A percentile compares a stretch with the other conserved stretches of the same genome.
phyloP scores from a whole-genome alignment of 53 echinoderm and acorn worm genomes.

The Mesocentrotus franciscanus region DNA sequence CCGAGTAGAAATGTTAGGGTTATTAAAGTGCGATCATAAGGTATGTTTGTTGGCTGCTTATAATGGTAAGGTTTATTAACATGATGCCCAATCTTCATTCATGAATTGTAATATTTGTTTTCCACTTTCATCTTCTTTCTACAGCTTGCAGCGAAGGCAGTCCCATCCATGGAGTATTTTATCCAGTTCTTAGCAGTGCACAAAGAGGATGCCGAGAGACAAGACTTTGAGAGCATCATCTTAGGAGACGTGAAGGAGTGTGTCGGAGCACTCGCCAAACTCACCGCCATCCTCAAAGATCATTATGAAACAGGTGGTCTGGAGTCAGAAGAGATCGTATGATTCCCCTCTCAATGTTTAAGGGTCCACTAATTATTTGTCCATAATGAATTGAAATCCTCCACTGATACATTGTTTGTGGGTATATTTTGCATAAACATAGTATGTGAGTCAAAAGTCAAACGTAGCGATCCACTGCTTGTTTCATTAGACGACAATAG shows the following conservation, averaged over 20 bases:
- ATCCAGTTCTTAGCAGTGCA: slow-evolving; percentile 74
- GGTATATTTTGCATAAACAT: too few relatives aligned
- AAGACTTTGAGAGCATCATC: slow-evolving; percentile 73
- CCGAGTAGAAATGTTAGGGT: too few relatives aligned
- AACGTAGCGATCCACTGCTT: too few relatives aligned
- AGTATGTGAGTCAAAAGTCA: too few relatives aligned
- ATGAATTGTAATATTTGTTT: background rate
- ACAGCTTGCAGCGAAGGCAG: slow-evolving; percentile 93
- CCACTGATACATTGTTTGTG: too few relatives aligned
- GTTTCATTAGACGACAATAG: too few relatives aligned
- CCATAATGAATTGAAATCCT: too few relatives aligned
- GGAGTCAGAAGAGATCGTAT: slow-evolving; percentile 77
- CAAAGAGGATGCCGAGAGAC: slow-evolving; percentile 76
- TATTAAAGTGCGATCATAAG: too few relatives aligned
- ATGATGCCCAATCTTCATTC: background rate
- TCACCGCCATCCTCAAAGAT: slow-evolving; percentile 76
- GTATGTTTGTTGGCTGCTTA: background rate
- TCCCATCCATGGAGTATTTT: slow-evolving; percentile 86
- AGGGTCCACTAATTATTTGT: background rate
- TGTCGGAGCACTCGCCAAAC: slow-evolving; percentile 60
- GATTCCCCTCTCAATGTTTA: background rate
- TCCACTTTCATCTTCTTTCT: background rate
- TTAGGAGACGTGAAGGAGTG: slow-evolving; percentile 72
- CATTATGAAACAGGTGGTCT: slow-evolving; percentile 75
- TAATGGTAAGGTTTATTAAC: background rate